A percentile compares a stretch with the other conserved stretches of the same genome.
phyloP scores from a whole-genome alignment of 2,888 invertebrate genomes.

The Buathra laborator region DNA sequence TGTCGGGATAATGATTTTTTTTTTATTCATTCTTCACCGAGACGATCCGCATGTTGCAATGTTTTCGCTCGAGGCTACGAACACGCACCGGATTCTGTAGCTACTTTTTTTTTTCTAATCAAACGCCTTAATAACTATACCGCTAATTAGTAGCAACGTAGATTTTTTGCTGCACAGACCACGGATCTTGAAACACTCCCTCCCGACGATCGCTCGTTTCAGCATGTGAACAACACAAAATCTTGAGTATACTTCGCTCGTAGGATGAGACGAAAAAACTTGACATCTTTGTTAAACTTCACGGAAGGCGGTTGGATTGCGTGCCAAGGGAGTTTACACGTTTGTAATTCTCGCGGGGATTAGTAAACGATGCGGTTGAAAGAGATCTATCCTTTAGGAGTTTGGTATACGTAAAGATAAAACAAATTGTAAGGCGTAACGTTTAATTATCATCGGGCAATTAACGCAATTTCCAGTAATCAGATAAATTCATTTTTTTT shows the following conservation, averaged over 20 bases:
- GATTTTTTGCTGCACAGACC: background rate
- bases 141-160: constrained; percentile 41
- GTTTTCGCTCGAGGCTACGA: constrained; percentile 28
- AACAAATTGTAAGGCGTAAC: no score
- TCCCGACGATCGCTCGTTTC: constrained; percentile 9
- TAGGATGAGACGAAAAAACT: background rate
- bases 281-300: constrained; percentile 16
- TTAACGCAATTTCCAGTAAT: no score
- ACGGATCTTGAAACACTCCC: background rate
- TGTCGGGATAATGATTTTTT: background rate
- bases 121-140: constrained; percentile 39
- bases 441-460: no score
- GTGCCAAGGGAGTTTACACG: background rate
- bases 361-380: constrained; percentile 4
- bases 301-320: background rate
- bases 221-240: constrained; percentile 3
- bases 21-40: background rate
- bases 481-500: no score
- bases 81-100: constrained; percentile 17
- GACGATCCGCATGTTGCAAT: constrained; percentile 36
- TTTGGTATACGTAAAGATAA: background rate
- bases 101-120: constrained; percentile 43
- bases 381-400: background rate
- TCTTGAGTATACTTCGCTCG: background rate
- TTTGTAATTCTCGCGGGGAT: background rate